Evolutionary conservation across 2,888 invertebrate species (phyloP), one percentile per base, ranked within the genome.

Genomic region (Mellilla xanthometata): DNA sequence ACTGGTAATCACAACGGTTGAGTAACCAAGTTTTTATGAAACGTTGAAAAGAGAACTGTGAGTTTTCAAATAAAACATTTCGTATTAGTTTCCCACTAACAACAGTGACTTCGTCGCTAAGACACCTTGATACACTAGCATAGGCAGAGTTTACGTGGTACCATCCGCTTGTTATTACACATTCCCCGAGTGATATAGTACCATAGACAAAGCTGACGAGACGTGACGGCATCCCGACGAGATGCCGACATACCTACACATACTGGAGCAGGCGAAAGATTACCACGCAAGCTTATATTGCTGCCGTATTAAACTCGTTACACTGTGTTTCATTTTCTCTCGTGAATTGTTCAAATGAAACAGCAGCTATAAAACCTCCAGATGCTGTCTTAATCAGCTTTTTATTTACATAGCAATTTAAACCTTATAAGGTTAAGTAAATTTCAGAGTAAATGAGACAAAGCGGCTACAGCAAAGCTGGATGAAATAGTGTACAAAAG

Each of bases 131-230:
- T n/a, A 24, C n/a, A 24, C 8, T 24, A 5, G 15, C 15, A 19
- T 19, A 19, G 12, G n/a, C 23, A 39, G 15, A 42, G 48, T 41
- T 41, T 43, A 51, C 38, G 32, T 29, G 33, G 35, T 46, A 35
- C 22, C 49, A 54, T 40, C 32, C 52, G 32, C 45, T 50, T 60
- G 56, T 62, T 72, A 68, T 70, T 67, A 68, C 53, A 62, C 67
- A 72, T 71, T 71, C 69, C 69, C 49, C 52, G 57, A 62, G 54
- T 54, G 54, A 56, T 58, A 49, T 47, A 49, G 60, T 62, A 65
- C 60, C 62, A 68, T 60, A 64, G 57, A 63, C 61, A 62, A 64
- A 63, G 65, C 63, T 61, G 55, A 47, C 53, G 56, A 48, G 48
- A 61, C 65, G 65, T 55, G 64, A 53, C 53, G 63, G 70, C 68